Base-by-base conservation (phyloP, 2,113 vertebrate genomes). In the Argyrosomus japonicus region DNA sequence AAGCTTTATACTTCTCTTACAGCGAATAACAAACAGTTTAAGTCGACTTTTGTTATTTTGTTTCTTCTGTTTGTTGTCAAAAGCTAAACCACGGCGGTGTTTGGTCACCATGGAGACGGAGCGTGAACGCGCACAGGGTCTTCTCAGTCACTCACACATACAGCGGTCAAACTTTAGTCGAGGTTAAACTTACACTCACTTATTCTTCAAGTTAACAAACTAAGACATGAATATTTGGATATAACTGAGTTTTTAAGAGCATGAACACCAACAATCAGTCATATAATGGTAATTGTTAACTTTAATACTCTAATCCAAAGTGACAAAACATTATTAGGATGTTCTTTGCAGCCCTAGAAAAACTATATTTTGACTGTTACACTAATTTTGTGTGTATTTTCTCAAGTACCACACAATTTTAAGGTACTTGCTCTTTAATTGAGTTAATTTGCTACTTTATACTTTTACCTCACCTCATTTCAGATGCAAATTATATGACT, bases 71-170 rank as follows among this genome's bases (percentile, higher is more conserved):
- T 93, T 93, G 86, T 92, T 93, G 77, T 87, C 27, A 15, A 40
- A 47, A 45, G 15, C 54, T 40, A 40, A 8, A 40, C 76, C 62
- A 45, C 25, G 32, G 84, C 83, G 47, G 65, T 86, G 29, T 84
- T 78, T 32, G 69, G 90, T 95, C 47, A 58, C 94, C 92, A 94
- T 95, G 88, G 95, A 77, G 67, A 96, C 79, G 62, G 21, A 43
- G 32, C 84, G 86, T 87, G 94, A 88, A 90, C 91, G 92, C 93
- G 94, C 92, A 87, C 15, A 18, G 14, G 60, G 27, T 45, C 32
- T 63, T 61, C 17, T 65, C 64, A 7, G 62, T 68, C 63, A 43
- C 27, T 63, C 43, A 5, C 25, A 29, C 15, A 1, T 4, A 0
- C 19, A 8, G 36, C 7, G 36, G 36, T 40, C 36, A 40, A 40